Percentiles rank a stretch among this genome's conserved stretches.
These are phyloP conservation scores for Scleropages formosus DNA, from an alignment of 2,797 vertebrate genomes.

Conservation along the genomic window DNA sequence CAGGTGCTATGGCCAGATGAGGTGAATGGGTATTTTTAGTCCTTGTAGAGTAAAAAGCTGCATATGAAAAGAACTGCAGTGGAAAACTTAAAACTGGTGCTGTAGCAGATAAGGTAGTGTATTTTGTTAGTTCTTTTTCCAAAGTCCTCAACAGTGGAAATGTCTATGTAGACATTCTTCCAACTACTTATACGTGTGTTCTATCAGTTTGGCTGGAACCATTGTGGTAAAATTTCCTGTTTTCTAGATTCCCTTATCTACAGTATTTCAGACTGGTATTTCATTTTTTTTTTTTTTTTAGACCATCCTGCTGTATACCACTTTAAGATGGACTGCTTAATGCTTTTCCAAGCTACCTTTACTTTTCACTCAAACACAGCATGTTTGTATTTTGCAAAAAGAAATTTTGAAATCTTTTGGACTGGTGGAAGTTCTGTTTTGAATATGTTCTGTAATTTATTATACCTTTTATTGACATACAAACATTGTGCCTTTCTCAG, in stretches of 20 bases:
- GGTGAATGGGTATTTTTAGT: slow-evolving; percentile 16
- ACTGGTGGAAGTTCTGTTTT: not conserved
- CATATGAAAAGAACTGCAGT: not conserved
- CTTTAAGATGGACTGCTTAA: no score
- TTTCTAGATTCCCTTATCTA: no score
- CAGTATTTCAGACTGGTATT: no score
- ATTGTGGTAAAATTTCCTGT: no score
- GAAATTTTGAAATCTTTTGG: not conserved
- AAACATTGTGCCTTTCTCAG: slow-evolving; percentile 3
- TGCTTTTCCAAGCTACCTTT: not conserved
- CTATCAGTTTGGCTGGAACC: no score
- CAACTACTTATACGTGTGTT: no score
- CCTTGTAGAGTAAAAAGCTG: not conserved
- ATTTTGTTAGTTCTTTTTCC: no score
- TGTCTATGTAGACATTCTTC: no score
- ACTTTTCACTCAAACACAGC: not conserved
- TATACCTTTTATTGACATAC: not conserved
- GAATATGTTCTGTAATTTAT: not conserved
- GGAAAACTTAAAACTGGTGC: not conserved
- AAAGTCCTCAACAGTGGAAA: no score
- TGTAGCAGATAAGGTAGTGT: not conserved
- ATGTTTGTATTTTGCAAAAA: not conserved
- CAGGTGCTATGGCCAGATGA: no score
- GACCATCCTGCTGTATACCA: no score
- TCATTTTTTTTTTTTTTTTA: no score